Evolutionary conservation across 2,113 vertebrate genomes (phyloP).

Genomic region (Calypte anna): DNA sequence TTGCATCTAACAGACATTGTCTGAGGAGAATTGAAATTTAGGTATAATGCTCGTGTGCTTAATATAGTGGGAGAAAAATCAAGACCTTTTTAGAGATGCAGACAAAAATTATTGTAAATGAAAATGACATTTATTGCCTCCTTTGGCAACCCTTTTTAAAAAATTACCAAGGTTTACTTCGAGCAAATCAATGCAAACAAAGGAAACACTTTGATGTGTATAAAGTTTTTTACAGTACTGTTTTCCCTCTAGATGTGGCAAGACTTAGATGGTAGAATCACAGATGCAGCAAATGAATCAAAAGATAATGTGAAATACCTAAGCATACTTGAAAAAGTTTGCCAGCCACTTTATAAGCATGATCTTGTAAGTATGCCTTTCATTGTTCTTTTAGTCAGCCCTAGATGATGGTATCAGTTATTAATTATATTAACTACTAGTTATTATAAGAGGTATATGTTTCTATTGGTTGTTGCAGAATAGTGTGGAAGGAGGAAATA

Average conservation of each 20-base stretch:
- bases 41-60: not conserved
- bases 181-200: not conserved
- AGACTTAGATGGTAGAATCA: conserved; percentile 83
- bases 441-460: not conserved
- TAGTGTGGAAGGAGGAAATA: not conserved
- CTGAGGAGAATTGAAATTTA: not conserved
- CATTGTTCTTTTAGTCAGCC: not conserved
- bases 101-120: not conserved
- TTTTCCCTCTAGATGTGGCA: conserved; percentile 78
- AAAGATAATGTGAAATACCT: conserved; percentile 88
- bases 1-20: not conserved
- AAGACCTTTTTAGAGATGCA: not conserved
- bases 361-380: conserved; percentile 82
- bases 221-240: not conserved
- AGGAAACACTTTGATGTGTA: not conserved
- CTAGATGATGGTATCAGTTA: not conserved
- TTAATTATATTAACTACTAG: not conserved
- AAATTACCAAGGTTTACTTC: not conserved
- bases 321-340: conserved; percentile 80
- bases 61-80: not conserved
- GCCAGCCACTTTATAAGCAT: conserved; percentile 82
- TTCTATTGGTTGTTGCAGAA: not conserved
- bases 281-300: conserved; percentile 83
- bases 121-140: not conserved
- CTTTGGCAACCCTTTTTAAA: not conserved